phyloP scores from a whole-genome alignment of 2,797 vertebrate species.

The Pseudocheirus occidentalis region DNA sequence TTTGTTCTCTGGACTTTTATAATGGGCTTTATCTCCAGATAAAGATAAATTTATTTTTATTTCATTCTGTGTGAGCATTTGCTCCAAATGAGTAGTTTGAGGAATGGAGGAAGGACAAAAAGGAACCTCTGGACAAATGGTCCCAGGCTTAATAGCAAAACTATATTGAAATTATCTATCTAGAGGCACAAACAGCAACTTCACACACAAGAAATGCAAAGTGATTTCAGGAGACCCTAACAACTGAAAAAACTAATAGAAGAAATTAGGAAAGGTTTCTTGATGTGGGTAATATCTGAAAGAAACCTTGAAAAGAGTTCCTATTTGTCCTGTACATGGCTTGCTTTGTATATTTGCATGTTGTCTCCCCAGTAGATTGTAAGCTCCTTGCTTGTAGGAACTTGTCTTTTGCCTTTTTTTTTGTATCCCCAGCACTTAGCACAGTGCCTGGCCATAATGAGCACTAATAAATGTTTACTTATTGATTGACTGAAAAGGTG shows the following conservation, averaged over 20 bases:
- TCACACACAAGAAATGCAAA: background rate
- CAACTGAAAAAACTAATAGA: background rate
- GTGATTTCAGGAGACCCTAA: background rate
- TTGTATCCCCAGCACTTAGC: background rate
- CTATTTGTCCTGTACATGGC: background rate
- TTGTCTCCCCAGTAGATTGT: background rate
- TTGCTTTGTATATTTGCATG: background rate
- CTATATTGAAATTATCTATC: background rate
- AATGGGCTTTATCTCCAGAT: background rate
- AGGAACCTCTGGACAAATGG: background rate
- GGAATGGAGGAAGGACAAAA: background rate
- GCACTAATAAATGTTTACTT: background rate
- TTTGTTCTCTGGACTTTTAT: background rate
- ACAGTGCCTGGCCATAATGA: background rate
- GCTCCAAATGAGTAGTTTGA: background rate
- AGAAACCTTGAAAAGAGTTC: background rate
- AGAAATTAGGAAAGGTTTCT: background rate
- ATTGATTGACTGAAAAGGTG: background rate
- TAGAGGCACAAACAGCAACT: background rate
- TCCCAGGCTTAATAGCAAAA: background rate
- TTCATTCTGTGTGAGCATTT: background rate
- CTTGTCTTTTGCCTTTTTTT: background rate
- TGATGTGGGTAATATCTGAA: background rate
- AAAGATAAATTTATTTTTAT: background rate
- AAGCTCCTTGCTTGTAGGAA: background rate